phyloP scores from a whole-genome alignment of 2,113 vertebrate genomes.

The Epinephelus cyanopodus region DNA sequence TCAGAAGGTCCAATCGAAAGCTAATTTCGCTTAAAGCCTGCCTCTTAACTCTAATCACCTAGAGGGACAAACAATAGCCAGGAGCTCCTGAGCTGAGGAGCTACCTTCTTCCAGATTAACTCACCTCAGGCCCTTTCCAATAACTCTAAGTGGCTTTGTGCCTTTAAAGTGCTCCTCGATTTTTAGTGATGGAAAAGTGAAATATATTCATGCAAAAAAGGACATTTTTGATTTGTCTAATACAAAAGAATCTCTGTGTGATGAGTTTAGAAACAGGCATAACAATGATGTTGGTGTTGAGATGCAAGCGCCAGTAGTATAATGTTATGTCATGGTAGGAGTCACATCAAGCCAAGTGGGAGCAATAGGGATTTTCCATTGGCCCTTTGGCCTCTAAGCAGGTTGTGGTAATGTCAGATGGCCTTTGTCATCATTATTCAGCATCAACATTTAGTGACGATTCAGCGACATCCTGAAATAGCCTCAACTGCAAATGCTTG shows the following conservation, averaged over 20 bases:
- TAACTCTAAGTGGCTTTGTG: slow-evolving; percentile 58
- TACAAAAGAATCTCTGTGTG: not conserved
- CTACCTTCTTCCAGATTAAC: slow-evolving; percentile 60
- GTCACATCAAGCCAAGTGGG: not conserved
- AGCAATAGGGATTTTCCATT: not conserved
- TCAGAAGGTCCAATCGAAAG: slow-evolving; percentile 75
- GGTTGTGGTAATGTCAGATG: too few relatives aligned
- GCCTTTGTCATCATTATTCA: too few relatives aligned
- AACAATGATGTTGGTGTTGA: not conserved
- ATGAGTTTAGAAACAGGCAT: not conserved
- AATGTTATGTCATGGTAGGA: not conserved
- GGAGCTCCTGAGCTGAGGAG: slow-evolving; percentile 40
- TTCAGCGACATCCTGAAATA: too few relatives aligned
- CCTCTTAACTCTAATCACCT: slow-evolving; percentile 76
- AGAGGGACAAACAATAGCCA: slow-evolving; percentile 57
- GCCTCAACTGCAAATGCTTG: too few relatives aligned
- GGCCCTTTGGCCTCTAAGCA: too few relatives aligned
- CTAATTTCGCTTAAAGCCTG: slow-evolving; percentile 77
- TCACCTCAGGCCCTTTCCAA: slow-evolving; percentile 61
- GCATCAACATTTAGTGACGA: too few relatives aligned
- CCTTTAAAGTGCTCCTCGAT: slow-evolving; percentile 35
- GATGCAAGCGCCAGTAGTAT: not conserved
- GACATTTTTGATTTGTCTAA: not conserved
- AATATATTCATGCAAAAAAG: not conserved
- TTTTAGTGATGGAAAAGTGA: slow-evolving; percentile 21